Conservation (phyloP, 2,113 vertebrate genomes). For the Delphinus delphis region DNA sequence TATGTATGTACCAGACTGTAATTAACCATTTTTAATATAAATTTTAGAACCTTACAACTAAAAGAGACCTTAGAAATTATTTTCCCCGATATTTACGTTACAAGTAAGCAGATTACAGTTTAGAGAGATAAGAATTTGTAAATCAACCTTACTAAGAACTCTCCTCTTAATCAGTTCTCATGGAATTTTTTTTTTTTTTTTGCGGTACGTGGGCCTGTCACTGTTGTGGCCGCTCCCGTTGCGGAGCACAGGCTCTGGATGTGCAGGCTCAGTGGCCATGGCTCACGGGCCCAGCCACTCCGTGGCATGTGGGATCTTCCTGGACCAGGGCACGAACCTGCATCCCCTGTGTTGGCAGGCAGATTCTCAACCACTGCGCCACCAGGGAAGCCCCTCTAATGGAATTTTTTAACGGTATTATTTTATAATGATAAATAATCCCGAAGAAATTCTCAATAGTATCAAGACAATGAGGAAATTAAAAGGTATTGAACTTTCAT, state of each 20-base stretch:
- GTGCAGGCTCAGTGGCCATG: too few species aligned
- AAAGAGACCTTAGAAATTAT: neutral
- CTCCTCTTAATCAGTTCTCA: neutral
- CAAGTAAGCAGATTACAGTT: neutral
- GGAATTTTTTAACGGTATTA: neutral
- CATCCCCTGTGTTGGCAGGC: too few species aligned
- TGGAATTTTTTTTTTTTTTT: neutral
- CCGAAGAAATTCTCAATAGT: neutral
- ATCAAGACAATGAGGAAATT: neutral
- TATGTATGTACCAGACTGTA: neutral
- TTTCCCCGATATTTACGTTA: neutral
- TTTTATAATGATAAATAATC: neutral
- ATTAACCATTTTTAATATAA: neutral
- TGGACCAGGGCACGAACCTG: rapidly evolving
- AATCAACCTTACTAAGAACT: neutral
- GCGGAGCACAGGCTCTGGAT: too few species aligned
- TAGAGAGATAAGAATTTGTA: neutral
- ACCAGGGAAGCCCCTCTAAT: neutral
- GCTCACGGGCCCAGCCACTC: too few species aligned
- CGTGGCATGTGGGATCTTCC: too few species aligned
- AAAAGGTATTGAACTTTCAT: neutral
- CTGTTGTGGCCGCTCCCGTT: too few species aligned
- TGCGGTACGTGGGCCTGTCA: too few species aligned
- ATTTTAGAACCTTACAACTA: neutral
- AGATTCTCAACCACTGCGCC: too few species aligned